phyloP scores from a whole-genome alignment of 2,888 invertebrate genomes.

The Lymantria dispar region DNA sequence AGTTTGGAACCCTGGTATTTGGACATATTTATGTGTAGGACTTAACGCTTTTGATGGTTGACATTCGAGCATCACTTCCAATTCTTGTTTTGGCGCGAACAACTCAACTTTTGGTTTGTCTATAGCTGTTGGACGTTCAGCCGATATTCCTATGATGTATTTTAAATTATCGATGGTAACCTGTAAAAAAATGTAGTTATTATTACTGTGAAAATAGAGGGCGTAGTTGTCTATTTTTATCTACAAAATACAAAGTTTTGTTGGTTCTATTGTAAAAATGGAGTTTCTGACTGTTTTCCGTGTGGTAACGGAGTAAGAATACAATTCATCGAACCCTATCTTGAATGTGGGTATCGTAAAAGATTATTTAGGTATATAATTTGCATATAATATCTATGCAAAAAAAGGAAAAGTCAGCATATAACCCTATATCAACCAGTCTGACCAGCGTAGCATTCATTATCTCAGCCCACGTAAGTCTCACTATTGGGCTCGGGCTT shows the following conservation, averaged over 20 bases:
- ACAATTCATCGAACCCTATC: too few species aligned
- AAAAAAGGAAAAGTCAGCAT: too few species aligned
- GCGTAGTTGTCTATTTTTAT: background rate
- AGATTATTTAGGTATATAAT: too few species aligned
- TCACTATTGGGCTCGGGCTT: too few species aligned
- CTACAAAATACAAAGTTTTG: background rate
- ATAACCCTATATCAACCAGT: too few species aligned
- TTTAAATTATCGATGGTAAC: constrained; percentile 62
- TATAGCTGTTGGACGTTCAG: constrained; percentile 32
- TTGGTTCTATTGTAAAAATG: too few species aligned
- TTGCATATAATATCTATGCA: too few species aligned
- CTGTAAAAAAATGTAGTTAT: constrained; percentile 32
- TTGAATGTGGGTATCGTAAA: too few species aligned
- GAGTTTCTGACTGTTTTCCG: too few species aligned
- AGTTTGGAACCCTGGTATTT: constrained; percentile 41
- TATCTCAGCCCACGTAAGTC: too few species aligned
- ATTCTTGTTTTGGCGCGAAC: constrained; percentile 44
- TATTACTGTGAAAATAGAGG: background rate
- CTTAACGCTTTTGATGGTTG: constrained; percentile 42
- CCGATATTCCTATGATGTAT: constrained; percentile 53
- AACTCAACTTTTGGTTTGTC: constrained; percentile 15
- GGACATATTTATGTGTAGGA: constrained; percentile 40
- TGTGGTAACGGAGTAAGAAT: too few species aligned
- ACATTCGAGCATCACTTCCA: constrained; percentile 59
- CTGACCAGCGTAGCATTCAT: too few species aligned